A percentile compares a stretch with the other conserved stretches of the same genome.
Conservation (phyloP, 2,888 invertebrate species). For the Aspidapion aeneum region DNA sequence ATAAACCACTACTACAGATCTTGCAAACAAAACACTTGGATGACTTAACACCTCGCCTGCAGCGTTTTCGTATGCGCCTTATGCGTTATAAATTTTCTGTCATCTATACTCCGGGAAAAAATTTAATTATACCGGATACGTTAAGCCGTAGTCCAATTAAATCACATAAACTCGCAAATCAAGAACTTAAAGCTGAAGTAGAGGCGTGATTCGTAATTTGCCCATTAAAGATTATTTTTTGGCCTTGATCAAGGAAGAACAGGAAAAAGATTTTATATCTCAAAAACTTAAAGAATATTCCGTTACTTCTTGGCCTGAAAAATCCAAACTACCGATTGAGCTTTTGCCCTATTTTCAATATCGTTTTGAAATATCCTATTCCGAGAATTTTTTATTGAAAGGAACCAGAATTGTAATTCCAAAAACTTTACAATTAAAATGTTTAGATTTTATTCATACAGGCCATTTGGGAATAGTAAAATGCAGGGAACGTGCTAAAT, state of each 20-base stretch:
- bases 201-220: background rate
- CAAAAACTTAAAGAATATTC: background rate
- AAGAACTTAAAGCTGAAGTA: background rate
- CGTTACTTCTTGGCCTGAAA: background rate
- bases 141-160: slow-evolving; percentile 21
- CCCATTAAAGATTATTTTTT: background rate
- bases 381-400: slow-evolving; percentile 3
- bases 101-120: slow-evolving; percentile 28
- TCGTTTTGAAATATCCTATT: background rate
- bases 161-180: background rate
- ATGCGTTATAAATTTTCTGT: slow-evolving; percentile 24
- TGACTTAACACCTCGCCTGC: slow-evolving; percentile 32
- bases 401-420: background rate
- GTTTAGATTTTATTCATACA: no score
- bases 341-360: background rate
- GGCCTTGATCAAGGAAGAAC: background rate
- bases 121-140: slow-evolving; percentile 25
- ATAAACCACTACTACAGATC: slow-evolving; percentile 27
- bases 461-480: no score
- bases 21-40: slow-evolving; percentile 34
- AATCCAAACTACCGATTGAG: background rate
- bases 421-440: slow-evolving; percentile 17
- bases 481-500: slow-evolving; percentile 22
- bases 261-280: background rate
- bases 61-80: slow-evolving; percentile 21